Evolutionary conservation across 2,113 vertebrate genomes (phyloP).

Genomic region (Protomyctophum bolini): DNA sequence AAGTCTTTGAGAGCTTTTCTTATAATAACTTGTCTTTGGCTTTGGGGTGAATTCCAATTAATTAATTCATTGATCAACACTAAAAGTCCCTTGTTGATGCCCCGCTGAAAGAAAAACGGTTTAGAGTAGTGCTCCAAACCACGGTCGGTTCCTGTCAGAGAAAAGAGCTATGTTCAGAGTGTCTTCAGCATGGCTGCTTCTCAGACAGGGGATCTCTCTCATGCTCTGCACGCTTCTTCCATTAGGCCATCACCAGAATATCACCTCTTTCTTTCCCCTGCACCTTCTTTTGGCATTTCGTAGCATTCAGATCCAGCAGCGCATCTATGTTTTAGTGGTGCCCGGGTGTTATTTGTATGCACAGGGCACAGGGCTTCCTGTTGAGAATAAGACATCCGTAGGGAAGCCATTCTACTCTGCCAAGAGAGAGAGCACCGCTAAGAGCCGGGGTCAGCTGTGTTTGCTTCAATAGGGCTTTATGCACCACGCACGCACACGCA

Average conservation of each 20-base stretch:
- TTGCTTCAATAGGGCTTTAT: slow-evolving; percentile 73
- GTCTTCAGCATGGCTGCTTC: slow-evolving; percentile 51
- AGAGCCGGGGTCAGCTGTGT: slow-evolving; percentile 71
- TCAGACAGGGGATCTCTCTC: slow-evolving; percentile 40
- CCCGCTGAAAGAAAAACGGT: background rate
- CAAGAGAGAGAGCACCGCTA: slow-evolving; percentile 62
- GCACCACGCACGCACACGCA: slow-evolving; percentile 10
- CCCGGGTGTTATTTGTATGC: slow-evolving; percentile 69
- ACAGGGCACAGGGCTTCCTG: slow-evolving; percentile 66
- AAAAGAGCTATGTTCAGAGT: slow-evolving; percentile 4
- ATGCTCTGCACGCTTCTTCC: slow-evolving; percentile 53
- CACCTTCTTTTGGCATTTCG: slow-evolving; percentile 46
- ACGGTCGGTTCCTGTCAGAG: background rate
- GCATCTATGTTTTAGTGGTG: slow-evolving; percentile 66
- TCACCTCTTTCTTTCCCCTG: slow-evolving; percentile 38
- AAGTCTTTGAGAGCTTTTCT: slow-evolving; percentile 6
- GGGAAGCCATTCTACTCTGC: slow-evolving; percentile 69
- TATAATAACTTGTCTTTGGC: slow-evolving; percentile 2
- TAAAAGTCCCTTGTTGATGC: slow-evolving; percentile 3
- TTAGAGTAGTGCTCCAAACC: background rate
- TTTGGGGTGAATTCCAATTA: slow-evolving; percentile 14
- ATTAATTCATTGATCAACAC: background rate
- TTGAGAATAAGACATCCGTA: slow-evolving; percentile 72
- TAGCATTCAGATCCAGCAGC: slow-evolving; percentile 15
- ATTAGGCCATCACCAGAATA: slow-evolving; percentile 61